A percentile compares a stretch with the other conserved stretches of the same genome.
Evolutionary conservation across 2,797 vertebrate genomes (phyloP).

Genomic region (Simalia tracyae): DNA sequence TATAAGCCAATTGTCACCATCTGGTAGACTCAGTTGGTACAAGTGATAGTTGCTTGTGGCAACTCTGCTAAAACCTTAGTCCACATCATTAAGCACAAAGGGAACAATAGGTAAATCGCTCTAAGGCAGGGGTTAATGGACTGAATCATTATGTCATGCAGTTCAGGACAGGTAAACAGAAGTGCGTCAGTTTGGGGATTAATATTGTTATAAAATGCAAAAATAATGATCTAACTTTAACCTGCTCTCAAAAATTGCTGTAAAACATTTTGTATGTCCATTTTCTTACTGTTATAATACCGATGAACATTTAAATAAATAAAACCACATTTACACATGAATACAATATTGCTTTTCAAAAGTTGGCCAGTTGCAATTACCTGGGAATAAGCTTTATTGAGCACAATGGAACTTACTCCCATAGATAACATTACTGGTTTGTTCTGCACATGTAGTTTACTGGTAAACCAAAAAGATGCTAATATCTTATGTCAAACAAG

Average conservation of each 20-base stretch:
- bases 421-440: no score
- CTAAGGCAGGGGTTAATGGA: conserved; percentile 57
- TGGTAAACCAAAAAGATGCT: neutral
- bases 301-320: neutral
- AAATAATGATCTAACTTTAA: neutral
- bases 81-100: conserved; percentile 63
- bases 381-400: no score
- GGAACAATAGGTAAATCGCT: conserved; percentile 44
- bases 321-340: neutral
- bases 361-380: neutral
- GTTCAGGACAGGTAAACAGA: neutral
- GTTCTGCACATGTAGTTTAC: neutral
- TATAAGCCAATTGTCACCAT: conserved; percentile 22
- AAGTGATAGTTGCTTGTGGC: conserved; percentile 30
- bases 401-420: no score
- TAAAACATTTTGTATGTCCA: neutral
- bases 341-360: neutral
- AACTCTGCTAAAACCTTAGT: conserved; percentile 52
- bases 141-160: conserved; percentile 42
- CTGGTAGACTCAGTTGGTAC: conserved; percentile 53
- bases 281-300: neutral
- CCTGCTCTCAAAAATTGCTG: neutral
- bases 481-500: neutral
- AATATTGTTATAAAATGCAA: neutral
- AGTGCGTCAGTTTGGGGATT: neutral